These are phyloP conservation scores for Parnassius mnemosyne DNA, from an alignment of 2,888 invertebrate genomes.

Conservation along the genomic window DNA sequence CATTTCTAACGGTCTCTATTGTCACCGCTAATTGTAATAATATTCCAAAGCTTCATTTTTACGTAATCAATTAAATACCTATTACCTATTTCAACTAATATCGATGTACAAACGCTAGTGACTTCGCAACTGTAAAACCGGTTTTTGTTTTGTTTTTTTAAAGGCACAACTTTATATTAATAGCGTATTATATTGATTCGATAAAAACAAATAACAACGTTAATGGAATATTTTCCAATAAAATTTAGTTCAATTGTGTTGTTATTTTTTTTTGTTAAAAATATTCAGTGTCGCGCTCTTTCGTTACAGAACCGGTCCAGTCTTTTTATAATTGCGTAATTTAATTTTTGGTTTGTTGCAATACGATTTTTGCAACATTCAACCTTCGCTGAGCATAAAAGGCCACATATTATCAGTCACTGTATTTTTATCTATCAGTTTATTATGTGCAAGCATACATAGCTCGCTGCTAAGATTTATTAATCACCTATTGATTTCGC, in stretches of 20 bases:
- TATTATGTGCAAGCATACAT: neutral
- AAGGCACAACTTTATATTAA: too few species aligned
- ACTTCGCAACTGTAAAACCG: too few species aligned
- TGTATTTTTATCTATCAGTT: neutral
- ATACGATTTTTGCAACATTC: slow-evolving; percentile 11
- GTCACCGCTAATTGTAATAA: too few species aligned
- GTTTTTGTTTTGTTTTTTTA: too few species aligned
- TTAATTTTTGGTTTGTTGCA: slow-evolving; percentile 7
- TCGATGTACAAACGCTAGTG: too few species aligned
- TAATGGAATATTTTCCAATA: too few species aligned
- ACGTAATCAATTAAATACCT: too few species aligned
- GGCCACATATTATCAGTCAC: slow-evolving; percentile 9
- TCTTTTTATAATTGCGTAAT: slow-evolving; percentile 12
- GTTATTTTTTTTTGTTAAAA: neutral
- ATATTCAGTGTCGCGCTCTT: neutral
- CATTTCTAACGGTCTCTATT: too few species aligned
- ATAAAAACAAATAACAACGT: neutral
- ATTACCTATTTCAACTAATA: too few species aligned
- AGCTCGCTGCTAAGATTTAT: too few species aligned
- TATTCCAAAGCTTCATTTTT: too few species aligned
- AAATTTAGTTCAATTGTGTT: neutral
- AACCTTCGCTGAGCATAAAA: slow-evolving; percentile 14
- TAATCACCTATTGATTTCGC: too few species aligned
- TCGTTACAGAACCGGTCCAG: slow-evolving; percentile 12
- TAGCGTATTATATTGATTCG: neutral